These are phyloP conservation scores for Sarcophaga carnaria DNA, from an alignment of 2,888 invertebrate genomes.

Conservation along the genomic window DNA sequence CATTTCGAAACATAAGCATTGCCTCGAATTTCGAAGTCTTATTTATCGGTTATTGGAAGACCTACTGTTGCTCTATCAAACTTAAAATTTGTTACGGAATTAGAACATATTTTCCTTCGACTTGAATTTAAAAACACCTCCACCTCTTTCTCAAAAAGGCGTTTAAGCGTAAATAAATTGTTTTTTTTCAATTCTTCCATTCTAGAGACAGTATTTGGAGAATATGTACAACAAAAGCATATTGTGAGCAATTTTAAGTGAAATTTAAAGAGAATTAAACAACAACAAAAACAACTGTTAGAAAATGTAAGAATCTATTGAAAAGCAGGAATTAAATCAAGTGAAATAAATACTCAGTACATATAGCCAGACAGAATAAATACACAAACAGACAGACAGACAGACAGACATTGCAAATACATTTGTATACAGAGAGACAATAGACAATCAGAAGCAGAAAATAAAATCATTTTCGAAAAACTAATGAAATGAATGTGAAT, in stretches of 20 bases:
- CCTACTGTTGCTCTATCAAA: no score
- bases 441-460: not conserved
- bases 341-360: conserved; percentile 8
- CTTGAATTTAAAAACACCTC: no score
- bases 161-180: not conserved
- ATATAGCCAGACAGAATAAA: conserved; percentile 3
- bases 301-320: not conserved
- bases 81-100: no score
- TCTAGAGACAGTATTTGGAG: no score
- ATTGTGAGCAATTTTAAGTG: not conserved
- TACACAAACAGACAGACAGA: conserved; percentile 11
- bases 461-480: not conserved
- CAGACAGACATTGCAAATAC: not conserved
- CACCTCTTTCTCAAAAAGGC: not conserved
- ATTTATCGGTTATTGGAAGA: no score
- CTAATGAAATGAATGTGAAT: conserved; percentile 36
- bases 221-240: no score
- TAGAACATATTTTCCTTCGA: no score
- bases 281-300: not conserved
- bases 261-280: not conserved
- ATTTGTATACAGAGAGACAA: conserved; percentile 18
- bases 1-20: no score
- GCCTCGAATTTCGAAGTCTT: no score
- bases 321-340: conserved; percentile 20
- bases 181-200: not conserved